Evolutionary conservation across 2,797 vertebrate species (phyloP).

Genomic region (Jordanella pulchra): DNA sequence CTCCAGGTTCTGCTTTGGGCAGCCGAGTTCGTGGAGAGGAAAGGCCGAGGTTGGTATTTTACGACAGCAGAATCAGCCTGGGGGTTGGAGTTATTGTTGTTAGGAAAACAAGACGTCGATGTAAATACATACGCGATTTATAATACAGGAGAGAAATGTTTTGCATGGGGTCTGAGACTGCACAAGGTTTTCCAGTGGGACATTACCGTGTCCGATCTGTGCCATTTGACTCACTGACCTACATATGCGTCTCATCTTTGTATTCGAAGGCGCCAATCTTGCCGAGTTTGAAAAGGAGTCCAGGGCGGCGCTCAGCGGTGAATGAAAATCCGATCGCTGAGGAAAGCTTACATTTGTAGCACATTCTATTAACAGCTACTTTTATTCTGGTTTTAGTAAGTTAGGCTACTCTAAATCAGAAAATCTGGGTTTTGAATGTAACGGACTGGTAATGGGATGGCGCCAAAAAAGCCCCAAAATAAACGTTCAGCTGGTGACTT

Average conservation of each 20-base stretch:
- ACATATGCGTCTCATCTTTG: constrained; percentile 79
- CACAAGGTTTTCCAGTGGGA: not conserved
- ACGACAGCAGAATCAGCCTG: constrained; percentile 42
- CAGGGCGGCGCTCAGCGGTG: constrained; percentile 17
- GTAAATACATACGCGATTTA: not conserved
- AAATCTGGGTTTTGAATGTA: not conserved
- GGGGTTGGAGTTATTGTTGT: constrained; percentile 45
- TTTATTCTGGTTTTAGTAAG: not conserved
- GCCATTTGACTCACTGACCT: constrained; percentile 78
- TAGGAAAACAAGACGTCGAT: constrained; percentile 12
- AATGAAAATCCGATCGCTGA: constrained; percentile 17
- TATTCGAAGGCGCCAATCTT: constrained; percentile 85
- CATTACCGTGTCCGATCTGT: constrained; percentile 23
- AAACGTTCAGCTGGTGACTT: constrained; percentile 55
- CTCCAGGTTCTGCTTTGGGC: constrained; percentile 94
- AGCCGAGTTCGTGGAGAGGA: constrained; percentile 91
- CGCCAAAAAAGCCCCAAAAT: constrained; percentile 68
- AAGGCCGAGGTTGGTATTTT: constrained; percentile 82
- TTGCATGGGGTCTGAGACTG: not conserved
- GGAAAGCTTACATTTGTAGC: accelerated
- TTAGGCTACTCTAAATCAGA: too few species aligned
- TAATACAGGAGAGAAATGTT: accelerated
- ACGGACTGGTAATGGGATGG: constrained; percentile 47
- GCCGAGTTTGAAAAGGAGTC: constrained; percentile 77
- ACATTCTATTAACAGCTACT: not conserved